Conservation (phyloP, 2,113 vertebrate species). For the Apus apus region DNA sequence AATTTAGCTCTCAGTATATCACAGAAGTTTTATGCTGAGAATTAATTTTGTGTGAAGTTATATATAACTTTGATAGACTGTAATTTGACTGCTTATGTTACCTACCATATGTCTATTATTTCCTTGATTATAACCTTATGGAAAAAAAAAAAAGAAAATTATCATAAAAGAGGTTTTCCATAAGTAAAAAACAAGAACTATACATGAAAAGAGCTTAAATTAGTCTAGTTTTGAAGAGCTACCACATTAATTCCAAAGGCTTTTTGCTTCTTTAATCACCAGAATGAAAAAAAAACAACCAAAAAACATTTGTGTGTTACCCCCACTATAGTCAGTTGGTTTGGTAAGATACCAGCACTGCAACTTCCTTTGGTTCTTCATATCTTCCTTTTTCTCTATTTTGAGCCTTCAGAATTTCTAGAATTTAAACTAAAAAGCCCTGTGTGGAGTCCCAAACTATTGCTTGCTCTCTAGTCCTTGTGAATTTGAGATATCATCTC, state of each 20-base stretch:
- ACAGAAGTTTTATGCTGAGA: slow-evolving; percentile 14
- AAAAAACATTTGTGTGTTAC: not conserved
- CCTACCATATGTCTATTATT: not conserved
- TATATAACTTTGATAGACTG: not conserved
- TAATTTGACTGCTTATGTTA: not conserved
- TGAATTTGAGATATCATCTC: not conserved
- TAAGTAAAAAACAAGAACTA: not conserved
- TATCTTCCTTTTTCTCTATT: not conserved
- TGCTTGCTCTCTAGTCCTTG: not conserved
- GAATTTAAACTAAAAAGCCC: not conserved
- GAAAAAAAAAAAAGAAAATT: not conserved
- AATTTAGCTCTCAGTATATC: not conserved
- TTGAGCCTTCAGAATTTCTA: not conserved
- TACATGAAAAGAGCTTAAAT: not conserved
- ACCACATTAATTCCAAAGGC: not conserved
- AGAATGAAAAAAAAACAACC: not conserved
- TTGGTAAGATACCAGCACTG: not conserved
- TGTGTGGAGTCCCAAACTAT: not conserved
- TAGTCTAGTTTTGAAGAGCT: not conserved
- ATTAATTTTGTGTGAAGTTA: slow-evolving; percentile 35
- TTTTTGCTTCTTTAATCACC: not conserved
- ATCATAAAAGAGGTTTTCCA: not conserved
- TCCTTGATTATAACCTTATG: slow-evolving; percentile 10
- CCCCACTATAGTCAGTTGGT: fast-evolving
- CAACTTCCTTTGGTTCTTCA: not conserved